Conservation (phyloP, 2,113 vertebrate species). For the Chunga burmeisteri region DNA sequence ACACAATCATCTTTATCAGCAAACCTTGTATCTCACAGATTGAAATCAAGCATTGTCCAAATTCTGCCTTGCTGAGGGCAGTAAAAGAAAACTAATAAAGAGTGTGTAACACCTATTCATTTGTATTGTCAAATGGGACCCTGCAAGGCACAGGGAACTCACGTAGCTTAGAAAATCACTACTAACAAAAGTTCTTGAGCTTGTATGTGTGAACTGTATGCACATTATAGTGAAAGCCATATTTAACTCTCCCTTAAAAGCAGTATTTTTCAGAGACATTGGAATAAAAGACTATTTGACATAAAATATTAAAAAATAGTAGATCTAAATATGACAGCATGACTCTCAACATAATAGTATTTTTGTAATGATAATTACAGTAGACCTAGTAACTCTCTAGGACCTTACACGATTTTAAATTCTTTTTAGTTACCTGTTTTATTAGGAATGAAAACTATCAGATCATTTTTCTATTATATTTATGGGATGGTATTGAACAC, state of each 20-base stretch:
- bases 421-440: not conserved
- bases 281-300: not conserved
- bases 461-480: not conserved
- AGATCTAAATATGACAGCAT: not conserved
- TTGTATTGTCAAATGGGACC: not conserved
- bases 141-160: not conserved
- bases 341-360: not conserved
- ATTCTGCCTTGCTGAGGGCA: not conserved
- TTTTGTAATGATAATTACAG: not conserved
- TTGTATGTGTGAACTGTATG: not conserved
- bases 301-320: not conserved
- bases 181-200: not conserved
- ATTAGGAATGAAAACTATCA: not conserved
- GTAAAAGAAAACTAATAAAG: not conserved
- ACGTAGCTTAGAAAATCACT: not conserved
- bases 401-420: not conserved
- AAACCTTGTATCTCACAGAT: not conserved
- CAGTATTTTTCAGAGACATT: not conserved
- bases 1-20: not conserved
- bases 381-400: not conserved
- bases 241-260: not conserved
- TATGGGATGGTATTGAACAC: not conserved
- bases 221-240: not conserved
- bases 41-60: not conserved
- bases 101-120: no score